Base-by-base conservation (phyloP, 2,113 vertebrate species). In the Labeo rohita region DNA sequence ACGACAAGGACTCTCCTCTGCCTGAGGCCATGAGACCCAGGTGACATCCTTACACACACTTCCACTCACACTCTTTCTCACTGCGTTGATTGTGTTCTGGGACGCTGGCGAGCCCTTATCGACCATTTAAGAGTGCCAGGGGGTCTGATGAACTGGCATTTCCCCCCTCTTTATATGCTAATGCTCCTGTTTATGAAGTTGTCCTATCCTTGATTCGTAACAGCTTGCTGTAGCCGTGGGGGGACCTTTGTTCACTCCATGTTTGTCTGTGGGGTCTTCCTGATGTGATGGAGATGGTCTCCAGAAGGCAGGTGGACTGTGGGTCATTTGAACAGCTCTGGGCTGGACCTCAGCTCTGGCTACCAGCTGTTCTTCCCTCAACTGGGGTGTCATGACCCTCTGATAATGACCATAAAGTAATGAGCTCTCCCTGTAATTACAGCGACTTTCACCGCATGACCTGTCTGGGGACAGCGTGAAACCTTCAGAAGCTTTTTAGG, bases 91-190 rank as follows among this genome's bases (percentile, higher is more conserved):
- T 52, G 54, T 70, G 61, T 77, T 75, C 50, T 39, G 89, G 85
- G 87, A 86, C 21, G 18, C 56, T 73, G 36, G 9, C 59, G 56
- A 77, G 65, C 83, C 85, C 85, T 85, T 63, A 81, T 85, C 56
- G 79, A 66, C 89, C 77, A 88, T 91, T 90, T 87, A 56, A 73
- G 75, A 87, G 52, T 50, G 79, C 85, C 83, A 47, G 85, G 86
- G 89, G 85, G 79, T 65, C 68, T 63, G 23, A 23, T n/a, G 61
- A 74, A 84, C 90, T 59, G 83, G 91, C 85, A 84, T 50, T 86
- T 87, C 78, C 79, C 63, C 49, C 83, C 92, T 95, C 95, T 95
- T 94, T 94, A 92, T 93, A 95, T 95, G 94, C 92, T 94, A 95
- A 95, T 95, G 87, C 88, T 21, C 15, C 85, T 50, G 86, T 88